Evolutionary conservation across 1,140 invertebrate genomes (phyloP).

Genomic region (Nylanderia fulva): DNA sequence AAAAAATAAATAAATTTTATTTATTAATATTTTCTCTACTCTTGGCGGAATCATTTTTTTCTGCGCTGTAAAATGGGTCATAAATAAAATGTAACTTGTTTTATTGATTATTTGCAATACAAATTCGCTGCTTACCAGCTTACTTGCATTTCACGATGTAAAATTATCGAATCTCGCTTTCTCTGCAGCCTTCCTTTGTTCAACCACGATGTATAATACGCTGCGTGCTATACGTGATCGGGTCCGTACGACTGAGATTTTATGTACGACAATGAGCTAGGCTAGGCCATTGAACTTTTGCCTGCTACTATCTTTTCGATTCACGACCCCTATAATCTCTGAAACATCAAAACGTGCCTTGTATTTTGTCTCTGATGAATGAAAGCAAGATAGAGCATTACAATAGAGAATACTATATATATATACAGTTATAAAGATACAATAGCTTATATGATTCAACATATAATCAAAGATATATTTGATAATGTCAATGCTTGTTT

Average conservation of each 20-base stretch:
- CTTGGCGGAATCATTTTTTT: background rate
- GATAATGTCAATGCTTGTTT: too few species aligned
- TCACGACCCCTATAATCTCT: constrained; percentile 23
- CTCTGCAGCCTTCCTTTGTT: constrained; percentile 26
- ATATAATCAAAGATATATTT: too few species aligned
- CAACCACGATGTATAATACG: background rate
- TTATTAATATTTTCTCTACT: background rate
- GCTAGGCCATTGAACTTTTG: constrained; percentile 77
- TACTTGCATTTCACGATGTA: background rate
- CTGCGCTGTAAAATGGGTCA: background rate
- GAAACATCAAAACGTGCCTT: constrained; percentile 26
- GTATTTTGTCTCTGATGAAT: background rate
- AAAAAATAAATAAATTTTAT: background rate
- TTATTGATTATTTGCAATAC: background rate
- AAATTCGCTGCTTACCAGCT: background rate
- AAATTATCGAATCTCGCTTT: background rate
- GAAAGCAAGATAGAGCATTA: background rate
- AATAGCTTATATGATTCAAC: background rate
- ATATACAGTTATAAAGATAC: constrained; percentile 8
- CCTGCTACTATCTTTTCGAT: constrained; percentile 50
- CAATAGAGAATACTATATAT: background rate
- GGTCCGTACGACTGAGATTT: constrained; percentile 73
- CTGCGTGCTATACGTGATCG: constrained; percentile 69
- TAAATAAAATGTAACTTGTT: background rate
- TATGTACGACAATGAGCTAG: constrained; percentile 74